phyloP scores from a whole-genome alignment of 2,113 vertebrate species.

The Notothenia rossii region DNA sequence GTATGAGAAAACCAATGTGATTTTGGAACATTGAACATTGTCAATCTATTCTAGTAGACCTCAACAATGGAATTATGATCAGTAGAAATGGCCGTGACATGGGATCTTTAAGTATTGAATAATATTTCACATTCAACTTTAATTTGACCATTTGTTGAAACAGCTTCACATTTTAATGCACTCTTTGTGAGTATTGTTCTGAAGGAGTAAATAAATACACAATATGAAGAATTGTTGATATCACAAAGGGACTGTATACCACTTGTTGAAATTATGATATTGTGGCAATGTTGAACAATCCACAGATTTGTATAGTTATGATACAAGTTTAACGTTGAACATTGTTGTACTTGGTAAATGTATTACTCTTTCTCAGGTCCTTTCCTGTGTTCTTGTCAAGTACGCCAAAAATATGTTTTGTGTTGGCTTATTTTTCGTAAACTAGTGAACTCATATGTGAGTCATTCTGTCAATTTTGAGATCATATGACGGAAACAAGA shows the following conservation, averaged over 20 bases:
- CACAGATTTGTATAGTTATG: slow-evolving; percentile 40
- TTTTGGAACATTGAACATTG: no score
- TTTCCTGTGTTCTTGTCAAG: slow-evolving; percentile 57
- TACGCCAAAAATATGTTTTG: slow-evolving; percentile 56
- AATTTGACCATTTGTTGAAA: slow-evolving; percentile 19
- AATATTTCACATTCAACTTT: slow-evolving; percentile 4
- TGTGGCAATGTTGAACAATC: slow-evolving; percentile 59
- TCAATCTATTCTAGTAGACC: no score
- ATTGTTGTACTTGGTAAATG: slow-evolving; percentile 46
- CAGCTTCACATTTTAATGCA: slow-evolving; percentile 26
- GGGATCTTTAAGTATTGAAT: slow-evolving; percentile 8
- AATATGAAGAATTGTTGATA: slow-evolving; percentile 29
- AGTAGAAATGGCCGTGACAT: no score
- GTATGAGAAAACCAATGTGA: no score
- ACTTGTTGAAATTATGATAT: slow-evolving; percentile 52
- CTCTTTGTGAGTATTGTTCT: slow-evolving; percentile 30
- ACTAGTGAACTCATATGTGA: slow-evolving; percentile 13
- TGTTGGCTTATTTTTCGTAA: slow-evolving; percentile 35
- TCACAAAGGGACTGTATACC: slow-evolving; percentile 67
- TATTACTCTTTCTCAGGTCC: slow-evolving; percentile 68
- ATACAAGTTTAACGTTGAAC: slow-evolving; percentile 25
- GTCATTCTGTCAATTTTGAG: slow-evolving; percentile 11
- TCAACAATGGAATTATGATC: no score
- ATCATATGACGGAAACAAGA: slow-evolving; percentile 17
- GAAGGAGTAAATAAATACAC: slow-evolving; percentile 19